A percentile compares a stretch with the other conserved stretches of the same genome.
phyloP scores from a whole-genome alignment of 2,113 vertebrate species.

The Redunca redunca region DNA sequence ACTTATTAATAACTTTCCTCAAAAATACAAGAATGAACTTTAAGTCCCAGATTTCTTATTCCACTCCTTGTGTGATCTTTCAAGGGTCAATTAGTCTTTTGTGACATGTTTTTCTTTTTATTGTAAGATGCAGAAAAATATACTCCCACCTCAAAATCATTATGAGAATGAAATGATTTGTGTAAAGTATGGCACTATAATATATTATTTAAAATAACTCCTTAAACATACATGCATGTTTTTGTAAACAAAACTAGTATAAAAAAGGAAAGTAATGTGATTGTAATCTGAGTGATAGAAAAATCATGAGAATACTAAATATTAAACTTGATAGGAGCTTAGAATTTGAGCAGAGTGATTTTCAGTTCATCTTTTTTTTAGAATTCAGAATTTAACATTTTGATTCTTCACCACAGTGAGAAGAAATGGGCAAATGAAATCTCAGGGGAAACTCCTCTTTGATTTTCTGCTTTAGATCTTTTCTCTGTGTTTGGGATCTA shows the following conservation, averaged over 20 bases:
- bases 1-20: not conserved
- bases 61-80: not conserved
- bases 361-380: constrained; percentile 24
- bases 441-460: constrained; percentile 62
- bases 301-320: not conserved
- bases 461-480: constrained; percentile 66
- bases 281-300: not conserved
- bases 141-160: not conserved
- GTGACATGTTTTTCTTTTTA: not conserved
- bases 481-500: constrained; percentile 56
- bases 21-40: not conserved
- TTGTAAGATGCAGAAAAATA: not conserved
- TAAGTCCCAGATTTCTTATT: not conserved
- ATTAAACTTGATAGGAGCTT: not conserved
- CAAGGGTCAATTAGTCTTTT: not conserved
- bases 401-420: constrained; percentile 25
- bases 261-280: not conserved
- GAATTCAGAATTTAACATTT: constrained; percentile 46
- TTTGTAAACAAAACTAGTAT: not conserved
- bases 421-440: constrained; percentile 57
- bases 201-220: not conserved
- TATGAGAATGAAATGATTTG: not conserved
- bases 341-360: not conserved
- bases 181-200: not conserved
- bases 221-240: not conserved